Evolutionary conservation across 2,888 invertebrate species (phyloP).

Genomic region (Parapristionchus giblindavisi): DNA sequence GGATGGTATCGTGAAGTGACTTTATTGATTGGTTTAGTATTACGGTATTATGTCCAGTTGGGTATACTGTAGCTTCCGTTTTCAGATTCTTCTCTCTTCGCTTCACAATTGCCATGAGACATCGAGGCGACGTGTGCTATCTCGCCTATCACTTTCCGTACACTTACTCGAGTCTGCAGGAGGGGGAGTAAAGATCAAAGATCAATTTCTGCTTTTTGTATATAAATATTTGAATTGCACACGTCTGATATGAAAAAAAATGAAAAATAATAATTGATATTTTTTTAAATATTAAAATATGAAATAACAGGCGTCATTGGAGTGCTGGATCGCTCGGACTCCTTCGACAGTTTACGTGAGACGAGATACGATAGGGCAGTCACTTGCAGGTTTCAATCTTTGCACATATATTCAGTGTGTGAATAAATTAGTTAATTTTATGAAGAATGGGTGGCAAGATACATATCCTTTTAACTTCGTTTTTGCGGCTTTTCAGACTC

Average conservation of each 20-base stretch:
- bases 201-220: too few species aligned
- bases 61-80: not conserved
- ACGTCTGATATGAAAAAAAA: too few species aligned
- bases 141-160: constrained; percentile 88
- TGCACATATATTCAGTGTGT: too few species aligned
- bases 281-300: not conserved
- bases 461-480: too few species aligned
- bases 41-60: not conserved
- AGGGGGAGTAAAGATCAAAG: too few species aligned
- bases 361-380: constrained; percentile 50
- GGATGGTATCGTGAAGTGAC: too few species aligned
- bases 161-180: constrained; percentile 82
- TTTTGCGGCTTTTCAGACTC: too few species aligned
- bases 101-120: constrained; percentile 82
- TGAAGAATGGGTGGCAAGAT: too few species aligned
- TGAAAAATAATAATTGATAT: too few species aligned
- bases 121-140: constrained; percentile 83
- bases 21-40: not conserved
- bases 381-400: constrained; percentile 52
- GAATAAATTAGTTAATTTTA: too few species aligned
- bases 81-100: constrained; percentile 80
- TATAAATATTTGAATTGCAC: too few species aligned
- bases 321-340: constrained; percentile 40
- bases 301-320: constrained; percentile 60
- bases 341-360: constrained; percentile 43